phyloP scores from a whole-genome alignment of 2,113 vertebrate genomes.

The Neolamprologus falcicula region DNA sequence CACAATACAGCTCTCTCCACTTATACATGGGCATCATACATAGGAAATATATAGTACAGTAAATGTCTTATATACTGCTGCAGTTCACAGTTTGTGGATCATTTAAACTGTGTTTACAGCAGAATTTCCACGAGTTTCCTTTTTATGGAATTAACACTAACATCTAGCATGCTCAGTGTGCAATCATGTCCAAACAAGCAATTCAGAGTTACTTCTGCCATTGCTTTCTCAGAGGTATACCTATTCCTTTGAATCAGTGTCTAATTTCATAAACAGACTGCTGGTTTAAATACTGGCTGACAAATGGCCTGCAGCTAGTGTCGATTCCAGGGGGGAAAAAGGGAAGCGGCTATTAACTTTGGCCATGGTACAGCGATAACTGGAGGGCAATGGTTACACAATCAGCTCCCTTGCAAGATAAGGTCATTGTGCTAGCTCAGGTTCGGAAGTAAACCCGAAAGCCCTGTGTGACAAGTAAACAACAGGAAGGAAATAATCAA shows the following conservation, averaged over 20 bases:
- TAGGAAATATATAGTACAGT: not conserved
- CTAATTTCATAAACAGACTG: slow-evolving; percentile 39
- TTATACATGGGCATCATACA: not conserved
- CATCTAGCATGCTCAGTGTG: not conserved
- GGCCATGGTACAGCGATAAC: slow-evolving; percentile 47
- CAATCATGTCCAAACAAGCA: slow-evolving; percentile 17
- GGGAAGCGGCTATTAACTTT: slow-evolving; percentile 55
- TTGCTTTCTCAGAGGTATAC: slow-evolving; percentile 10
- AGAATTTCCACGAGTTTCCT: not conserved
- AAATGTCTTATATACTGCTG: not conserved
- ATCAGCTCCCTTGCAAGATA: slow-evolving; percentile 76
- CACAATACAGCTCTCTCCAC: not conserved
- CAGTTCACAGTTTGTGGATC: not conserved
- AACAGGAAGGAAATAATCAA: slow-evolving; percentile 95
- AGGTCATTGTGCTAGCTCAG: slow-evolving; percentile 74
- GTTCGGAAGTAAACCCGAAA: slow-evolving; percentile 81
- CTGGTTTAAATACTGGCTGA: slow-evolving; percentile 21
- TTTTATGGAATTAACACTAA: not conserved
- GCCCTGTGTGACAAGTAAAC: slow-evolving; percentile 80
- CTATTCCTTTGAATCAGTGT: slow-evolving; percentile 38
- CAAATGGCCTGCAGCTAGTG: slow-evolving; percentile 1
- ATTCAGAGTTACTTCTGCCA: not conserved
- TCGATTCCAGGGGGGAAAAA: slow-evolving; percentile 33
- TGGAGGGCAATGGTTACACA: slow-evolving; percentile 74
- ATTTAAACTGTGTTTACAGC: not conserved